Evolutionary conservation across 2,113 vertebrate species (phyloP).

Genomic region (Lonchura striata): DNA sequence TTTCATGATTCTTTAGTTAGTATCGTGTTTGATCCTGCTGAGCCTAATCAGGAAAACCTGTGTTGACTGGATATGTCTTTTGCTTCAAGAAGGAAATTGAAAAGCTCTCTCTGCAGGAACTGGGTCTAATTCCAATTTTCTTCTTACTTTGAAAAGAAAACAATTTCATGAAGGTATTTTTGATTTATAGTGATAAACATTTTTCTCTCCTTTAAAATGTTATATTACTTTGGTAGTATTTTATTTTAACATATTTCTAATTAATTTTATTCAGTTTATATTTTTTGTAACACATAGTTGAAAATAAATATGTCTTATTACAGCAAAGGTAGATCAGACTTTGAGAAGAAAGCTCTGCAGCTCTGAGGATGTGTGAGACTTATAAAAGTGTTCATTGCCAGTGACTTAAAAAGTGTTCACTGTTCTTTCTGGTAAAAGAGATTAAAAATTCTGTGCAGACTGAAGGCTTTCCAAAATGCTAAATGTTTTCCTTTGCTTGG

Average conservation of each 20-base stretch:
- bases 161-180: not conserved
- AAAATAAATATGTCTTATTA: not conserved
- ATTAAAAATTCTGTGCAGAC: not conserved
- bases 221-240: not conserved
- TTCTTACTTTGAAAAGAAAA: not conserved
- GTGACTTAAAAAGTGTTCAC: not conserved
- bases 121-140: slow-evolving; percentile 2
- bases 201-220: not conserved
- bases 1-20: not conserved
- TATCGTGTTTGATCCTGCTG: not conserved
- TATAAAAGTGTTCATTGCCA: not conserved
- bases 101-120: not conserved
- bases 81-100: slow-evolving; percentile 16
- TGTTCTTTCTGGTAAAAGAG: not conserved
- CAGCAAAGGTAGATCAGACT: not conserved
- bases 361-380: not conserved
- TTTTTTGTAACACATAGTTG: not conserved
- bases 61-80: not conserved
- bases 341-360: not conserved
- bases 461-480: not conserved
- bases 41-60: slow-evolving; percentile 2
- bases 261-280: not conserved
- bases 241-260: not conserved
- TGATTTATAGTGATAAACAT: not conserved
- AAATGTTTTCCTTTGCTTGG: not conserved